Conservation (phyloP, 2,797 vertebrate species). For the Anguilla anguilla region DNA sequence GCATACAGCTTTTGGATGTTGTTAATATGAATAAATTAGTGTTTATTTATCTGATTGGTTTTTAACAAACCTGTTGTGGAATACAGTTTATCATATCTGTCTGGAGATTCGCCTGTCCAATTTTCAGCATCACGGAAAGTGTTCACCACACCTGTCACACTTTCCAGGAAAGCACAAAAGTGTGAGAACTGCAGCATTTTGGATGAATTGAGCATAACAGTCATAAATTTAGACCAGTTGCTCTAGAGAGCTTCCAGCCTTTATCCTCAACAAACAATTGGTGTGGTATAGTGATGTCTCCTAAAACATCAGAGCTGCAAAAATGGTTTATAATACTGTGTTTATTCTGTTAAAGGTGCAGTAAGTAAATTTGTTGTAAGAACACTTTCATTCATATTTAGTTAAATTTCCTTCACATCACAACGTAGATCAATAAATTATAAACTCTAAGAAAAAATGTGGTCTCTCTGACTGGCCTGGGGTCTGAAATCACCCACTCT, state of each 20-base stretch:
- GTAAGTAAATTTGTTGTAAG: not conserved
- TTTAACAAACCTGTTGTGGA: not conserved
- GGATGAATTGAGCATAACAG: slow-evolving; percentile 7
- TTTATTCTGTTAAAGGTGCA: not conserved
- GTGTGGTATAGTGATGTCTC: not conserved
- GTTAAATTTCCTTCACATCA: no score
- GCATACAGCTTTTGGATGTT: not conserved
- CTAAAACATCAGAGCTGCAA: not conserved
- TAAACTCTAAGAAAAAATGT: no score
- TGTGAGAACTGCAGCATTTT: not conserved
- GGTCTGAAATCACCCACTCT: no score
- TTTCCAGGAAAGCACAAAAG: not conserved
- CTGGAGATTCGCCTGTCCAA: not conserved
- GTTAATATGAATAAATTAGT: not conserved
- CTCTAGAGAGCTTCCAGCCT: not conserved
- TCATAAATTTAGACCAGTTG: not conserved
- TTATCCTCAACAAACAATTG: not conserved
- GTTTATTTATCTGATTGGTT: not conserved
- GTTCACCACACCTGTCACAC: not conserved
- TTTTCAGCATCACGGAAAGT: not conserved
- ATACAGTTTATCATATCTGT: not conserved
- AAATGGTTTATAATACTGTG: not conserved
- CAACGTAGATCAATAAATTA: no score
- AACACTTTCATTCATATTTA: no score
- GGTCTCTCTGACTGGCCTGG: no score